Evolutionary conservation across 2,113 vertebrate genomes (phyloP).

Genomic region (Ardeotis arabs): DNA sequence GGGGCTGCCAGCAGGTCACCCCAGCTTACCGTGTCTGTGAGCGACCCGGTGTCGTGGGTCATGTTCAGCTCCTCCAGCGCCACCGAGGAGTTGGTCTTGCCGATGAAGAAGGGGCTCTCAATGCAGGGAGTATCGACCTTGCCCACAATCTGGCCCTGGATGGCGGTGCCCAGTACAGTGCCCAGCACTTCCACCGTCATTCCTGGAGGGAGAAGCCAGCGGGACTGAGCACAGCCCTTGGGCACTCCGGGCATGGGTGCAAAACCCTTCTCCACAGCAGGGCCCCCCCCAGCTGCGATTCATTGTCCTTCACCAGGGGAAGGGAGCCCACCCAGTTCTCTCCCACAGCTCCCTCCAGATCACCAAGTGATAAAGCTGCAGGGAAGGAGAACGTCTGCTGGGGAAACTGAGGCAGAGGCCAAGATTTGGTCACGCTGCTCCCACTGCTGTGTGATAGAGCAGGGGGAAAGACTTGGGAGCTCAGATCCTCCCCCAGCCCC

Average conservation of each 20-base stretch:
- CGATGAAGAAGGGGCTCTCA: neutral
- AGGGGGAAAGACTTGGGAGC: neutral
- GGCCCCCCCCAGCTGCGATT: neutral
- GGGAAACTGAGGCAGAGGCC: neutral
- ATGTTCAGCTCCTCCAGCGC: constrained; percentile 68
- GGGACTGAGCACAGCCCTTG: neutral
- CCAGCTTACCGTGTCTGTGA: constrained; percentile 81
- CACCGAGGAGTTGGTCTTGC: constrained; percentile 47
- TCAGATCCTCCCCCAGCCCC: neutral
- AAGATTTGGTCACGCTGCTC: neutral
- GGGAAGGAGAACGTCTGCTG: neutral
- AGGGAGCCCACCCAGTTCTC: neutral
- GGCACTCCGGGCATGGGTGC: neutral
- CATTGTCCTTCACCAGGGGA: neutral
- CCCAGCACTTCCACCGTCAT: constrained; percentile 95
- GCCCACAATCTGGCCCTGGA: constrained; percentile 95
- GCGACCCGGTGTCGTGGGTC: constrained; percentile 53
- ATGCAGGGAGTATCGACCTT: constrained; percentile 79
- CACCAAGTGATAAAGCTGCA: neutral
- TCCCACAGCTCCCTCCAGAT: neutral
- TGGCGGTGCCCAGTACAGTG: constrained; percentile 89
- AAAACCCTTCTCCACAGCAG: neutral
- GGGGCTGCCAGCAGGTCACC: neutral
- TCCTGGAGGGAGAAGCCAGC: constrained; percentile 69
- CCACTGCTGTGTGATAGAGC: neutral